These are phyloP conservation scores for Macrocentrus cingulum DNA, from an alignment of 1,140 invertebrate species.

Conservation along the genomic window DNA sequence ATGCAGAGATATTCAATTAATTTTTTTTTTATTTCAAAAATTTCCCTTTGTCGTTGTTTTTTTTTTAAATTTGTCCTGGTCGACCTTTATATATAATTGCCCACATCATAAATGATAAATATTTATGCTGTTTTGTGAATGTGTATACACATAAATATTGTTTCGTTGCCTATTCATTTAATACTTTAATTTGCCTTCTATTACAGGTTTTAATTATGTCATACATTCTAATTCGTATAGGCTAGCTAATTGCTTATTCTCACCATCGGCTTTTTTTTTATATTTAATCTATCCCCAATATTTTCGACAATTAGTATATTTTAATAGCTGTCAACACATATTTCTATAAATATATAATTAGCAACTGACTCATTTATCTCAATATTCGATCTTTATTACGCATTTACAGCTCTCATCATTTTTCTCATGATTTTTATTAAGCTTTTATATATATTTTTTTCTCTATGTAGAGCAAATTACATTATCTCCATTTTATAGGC, in stretches of 20 bases:
- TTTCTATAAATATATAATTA: constrained; percentile 59
- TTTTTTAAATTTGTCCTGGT: not conserved
- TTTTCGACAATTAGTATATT: constrained; percentile 37
- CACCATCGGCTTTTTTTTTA: constrained; percentile 8
- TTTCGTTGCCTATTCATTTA: not conserved
- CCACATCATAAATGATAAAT: constrained; percentile 9
- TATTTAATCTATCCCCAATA: constrained; percentile 29
- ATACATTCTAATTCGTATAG: no score
- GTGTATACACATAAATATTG: not conserved
- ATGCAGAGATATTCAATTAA: constrained; percentile 40
- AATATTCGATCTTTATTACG: no score
- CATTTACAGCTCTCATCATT: no score
- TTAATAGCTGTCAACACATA: constrained; percentile 43
- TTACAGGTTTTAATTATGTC: no score
- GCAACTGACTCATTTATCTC: no score
- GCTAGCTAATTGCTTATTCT: constrained; percentile 4
- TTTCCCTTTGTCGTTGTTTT: not conserved
- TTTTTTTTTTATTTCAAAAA: constrained; percentile 23
- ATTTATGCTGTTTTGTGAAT: not conserved
- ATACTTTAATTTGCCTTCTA: no score
- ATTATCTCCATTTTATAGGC: no score
- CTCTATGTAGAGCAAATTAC: no score
- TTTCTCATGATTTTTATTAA: no score
- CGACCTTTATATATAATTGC: not conserved
- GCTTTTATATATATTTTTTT: no score